A percentile compares a stretch with the other conserved stretches of the same genome.
Conservation (phyloP, 2,113 vertebrate genomes). For the Oncorhynchus keta region DNA sequence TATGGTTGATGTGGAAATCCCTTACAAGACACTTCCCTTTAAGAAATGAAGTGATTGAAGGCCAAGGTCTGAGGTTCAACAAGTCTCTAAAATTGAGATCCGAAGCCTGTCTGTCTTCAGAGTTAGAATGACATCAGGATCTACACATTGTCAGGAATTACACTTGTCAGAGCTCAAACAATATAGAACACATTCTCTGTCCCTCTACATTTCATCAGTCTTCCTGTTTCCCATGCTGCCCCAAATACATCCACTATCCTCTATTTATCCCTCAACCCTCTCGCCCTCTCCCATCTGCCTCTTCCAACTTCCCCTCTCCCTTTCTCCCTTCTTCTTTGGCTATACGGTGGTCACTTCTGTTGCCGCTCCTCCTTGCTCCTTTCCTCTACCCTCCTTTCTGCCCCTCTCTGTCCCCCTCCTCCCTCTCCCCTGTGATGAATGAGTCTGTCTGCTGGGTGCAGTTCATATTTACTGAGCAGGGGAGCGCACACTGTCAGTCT, state of each 20-base stretch:
- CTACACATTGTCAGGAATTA: conserved; percentile 24
- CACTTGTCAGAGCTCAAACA: conserved; percentile 24
- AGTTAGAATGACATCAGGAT: conserved; percentile 37
- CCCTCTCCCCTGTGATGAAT: conserved; percentile 73
- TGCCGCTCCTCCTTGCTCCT: conserved; percentile 52
- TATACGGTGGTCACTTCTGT: not conserved
- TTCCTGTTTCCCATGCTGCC: conserved; percentile 36
- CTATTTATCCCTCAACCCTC: conserved; percentile 61
- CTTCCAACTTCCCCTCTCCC: not conserved
- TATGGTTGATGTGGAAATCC: not conserved
- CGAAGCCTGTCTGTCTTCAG: conserved; percentile 17
- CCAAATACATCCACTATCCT: conserved; percentile 53
- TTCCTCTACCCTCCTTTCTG: conserved; percentile 35
- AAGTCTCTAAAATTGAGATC: conserved; percentile 31
- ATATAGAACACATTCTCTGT: conserved; percentile 11
- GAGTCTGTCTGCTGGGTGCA: conserved; percentile 80
- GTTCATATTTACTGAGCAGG: conserved; percentile 86
- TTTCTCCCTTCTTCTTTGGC: conserved; percentile 45
- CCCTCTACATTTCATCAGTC: conserved; percentile 54
- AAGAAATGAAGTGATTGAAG: not conserved
- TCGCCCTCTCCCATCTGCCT: conserved; percentile 6
- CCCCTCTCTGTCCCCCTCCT: not conserved
- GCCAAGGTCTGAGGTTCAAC: conserved; percentile 29
- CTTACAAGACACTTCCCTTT: too few species aligned
- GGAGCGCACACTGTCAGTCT: conserved; percentile 83